Base-by-base conservation (phyloP, 2,797 vertebrate genomes). In the Holocentrus rufus region DNA sequence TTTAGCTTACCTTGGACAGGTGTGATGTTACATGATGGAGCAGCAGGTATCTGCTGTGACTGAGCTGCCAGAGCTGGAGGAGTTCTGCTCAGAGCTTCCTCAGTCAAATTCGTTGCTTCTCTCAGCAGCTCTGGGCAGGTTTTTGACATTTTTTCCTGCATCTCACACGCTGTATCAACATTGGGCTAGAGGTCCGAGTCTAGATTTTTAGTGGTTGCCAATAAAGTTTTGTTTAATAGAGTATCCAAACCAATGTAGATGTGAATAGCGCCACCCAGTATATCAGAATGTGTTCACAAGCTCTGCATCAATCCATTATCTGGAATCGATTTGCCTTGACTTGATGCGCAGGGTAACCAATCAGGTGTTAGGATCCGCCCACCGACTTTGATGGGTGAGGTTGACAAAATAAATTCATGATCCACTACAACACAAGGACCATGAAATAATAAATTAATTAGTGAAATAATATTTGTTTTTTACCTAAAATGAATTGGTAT, bases 1-100 rank as follows among this genome's bases (percentile, higher is more conserved):
- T 36, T 46, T 57, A 30, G 36, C 53, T 68, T 64, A 49, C 44
- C 61, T 64, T 64, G 44, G 23, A 58, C 65, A 57, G 57, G 68
- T 62, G 25, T 27, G 4, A 27, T 4, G 25, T 27, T 27, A 27
- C 25, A 4, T 27, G 25, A 27, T 27, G 25, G 25, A 27, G 25
- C 25, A 27, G 25, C 25, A 27, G 25, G 25, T 27, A 27, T 27
- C 4, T 27, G 25, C 25, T 27, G 25, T 27, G 25, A 27, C 61
- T 64, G 61, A 64, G 61, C 44, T 22, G 61, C 44, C 61, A 22
- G 61, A 64, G 61, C 39, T 23, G 22, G 11, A 9, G 59, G 59
- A 22, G 36, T 36, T 36, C 34, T 13, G 23, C 31, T 53, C 52
- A 55, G 65, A 18, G 65, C 65, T 56, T 67, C 36, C 17, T 67